Base-by-base conservation (phyloP, 1,140 invertebrate genomes). In the Oryctes rhinoceros region DNA sequence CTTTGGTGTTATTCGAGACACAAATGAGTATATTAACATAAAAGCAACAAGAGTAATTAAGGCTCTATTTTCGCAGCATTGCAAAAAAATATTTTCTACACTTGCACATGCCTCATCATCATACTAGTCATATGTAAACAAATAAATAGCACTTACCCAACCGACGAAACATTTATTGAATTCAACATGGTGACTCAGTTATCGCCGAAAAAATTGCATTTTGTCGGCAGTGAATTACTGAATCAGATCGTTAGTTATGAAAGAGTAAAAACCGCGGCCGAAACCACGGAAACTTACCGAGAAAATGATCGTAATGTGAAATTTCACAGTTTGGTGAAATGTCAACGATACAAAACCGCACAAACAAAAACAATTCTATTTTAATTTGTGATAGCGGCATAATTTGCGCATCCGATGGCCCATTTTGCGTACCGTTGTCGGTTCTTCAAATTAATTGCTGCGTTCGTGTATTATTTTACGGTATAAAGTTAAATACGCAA, bases 281-380 rank as follows among this genome's bases (percentile, higher is more conserved):
- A 76, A 76, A 76, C 75, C 78, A 78, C 49, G 59, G 67, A 67
- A 78, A 78, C 49, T 78, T 78, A 78, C 49, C 49, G 59, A 62
- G 49, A 78, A 78, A 78, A 78, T 62, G 49, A 78, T 78, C 78
- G 37, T 78, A 78, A 78, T 67, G 49, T 67, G 48, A 78, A 78
- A 78, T 78, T 78, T 78, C 78, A 78, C 78, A 78, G 49, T 62
- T 78, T 65, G 35, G 78, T 78, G 35, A 78, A 65, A 53, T 78
- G 59, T 78, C 78, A 78, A 78, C 59, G 59, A 78, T 53, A 78
- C 59, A 39, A 78, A 78, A 78, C 78, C 78, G 78, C 78, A 78
- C 35, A 37, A 35, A 78, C 13, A 30, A 78, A 76, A 53, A 78
- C 20, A 78, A 65, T 71, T 37, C 65, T 71, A 53, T 78, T 49